Conservation (phyloP, 2,888 invertebrate species). For the Pteria penguin region DNA sequence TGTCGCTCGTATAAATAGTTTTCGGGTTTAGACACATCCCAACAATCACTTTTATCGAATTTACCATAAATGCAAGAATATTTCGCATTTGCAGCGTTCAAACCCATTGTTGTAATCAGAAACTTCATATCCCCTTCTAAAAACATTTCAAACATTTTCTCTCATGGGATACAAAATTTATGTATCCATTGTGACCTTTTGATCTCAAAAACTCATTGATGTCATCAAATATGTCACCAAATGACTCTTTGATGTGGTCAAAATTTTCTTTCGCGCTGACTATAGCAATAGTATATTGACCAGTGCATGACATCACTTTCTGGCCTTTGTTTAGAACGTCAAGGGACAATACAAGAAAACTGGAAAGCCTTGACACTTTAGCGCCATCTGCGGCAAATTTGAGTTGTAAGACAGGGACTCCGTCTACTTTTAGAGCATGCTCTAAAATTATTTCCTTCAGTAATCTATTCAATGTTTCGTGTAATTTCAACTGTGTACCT, state of each 20-base stretch:
- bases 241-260: conserved; percentile 16
- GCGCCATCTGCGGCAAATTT: conserved; percentile 32
- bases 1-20: not conserved
- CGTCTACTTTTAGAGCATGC: not conserved
- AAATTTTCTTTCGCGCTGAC: conserved; percentile 23
- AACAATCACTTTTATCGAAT: conserved; percentile 1
- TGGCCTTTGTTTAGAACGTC: conserved; percentile 20
- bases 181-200: not conserved
- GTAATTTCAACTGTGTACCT: conserved; percentile 13
- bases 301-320: conserved; percentile 19
- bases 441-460: not conserved
- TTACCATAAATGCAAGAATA: conserved; percentile 20
- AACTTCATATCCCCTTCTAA: conserved; percentile 20
- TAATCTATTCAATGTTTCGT: conserved; percentile 12
- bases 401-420: not conserved
- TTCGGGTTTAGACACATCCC: conserved; percentile 12
- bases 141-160: conserved; percentile 3
- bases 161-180: not conserved
- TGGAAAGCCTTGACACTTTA: conserved; percentile 25
- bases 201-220: not conserved
- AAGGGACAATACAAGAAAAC: conserved; percentile 24
- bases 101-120: conserved; percentile 6
- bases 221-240: conserved; percentile 22
- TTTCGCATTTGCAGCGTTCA: conserved; percentile 21
- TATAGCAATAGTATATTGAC: conserved; percentile 25